phyloP scores from a whole-genome alignment of 1,140 invertebrate species.

The Heliconius hewitsoni region DNA sequence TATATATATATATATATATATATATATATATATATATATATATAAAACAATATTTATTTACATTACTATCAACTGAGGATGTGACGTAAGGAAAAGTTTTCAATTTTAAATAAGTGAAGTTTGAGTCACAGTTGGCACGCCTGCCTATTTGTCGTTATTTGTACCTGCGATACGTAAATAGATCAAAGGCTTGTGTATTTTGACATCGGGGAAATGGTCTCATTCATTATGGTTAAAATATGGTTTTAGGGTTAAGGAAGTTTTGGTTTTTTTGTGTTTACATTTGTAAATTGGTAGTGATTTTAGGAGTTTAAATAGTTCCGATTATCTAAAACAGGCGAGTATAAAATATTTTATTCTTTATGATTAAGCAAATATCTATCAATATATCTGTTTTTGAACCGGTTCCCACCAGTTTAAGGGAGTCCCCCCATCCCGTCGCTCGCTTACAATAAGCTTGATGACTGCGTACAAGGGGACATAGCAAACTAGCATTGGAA shows the following conservation, averaged over 20 bases:
- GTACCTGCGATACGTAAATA: background rate
- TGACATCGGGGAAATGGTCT: background rate
- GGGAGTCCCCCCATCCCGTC: constrained; percentile 58
- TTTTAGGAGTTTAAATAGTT: too few relatives aligned
- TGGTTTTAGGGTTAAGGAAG: background rate
- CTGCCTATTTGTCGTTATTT: background rate
- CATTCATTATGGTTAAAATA: constrained; percentile 7
- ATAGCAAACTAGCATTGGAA: constrained; percentile 59
- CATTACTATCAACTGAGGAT: background rate
- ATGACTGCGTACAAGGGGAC: constrained; percentile 63
- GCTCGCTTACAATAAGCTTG: constrained; percentile 49
- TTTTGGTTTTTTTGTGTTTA: background rate
- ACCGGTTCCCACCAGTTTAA: background rate
- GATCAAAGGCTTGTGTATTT: background rate
- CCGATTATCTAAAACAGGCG: too few relatives aligned
- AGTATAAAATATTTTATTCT: background rate
- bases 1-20: too few relatives aligned
- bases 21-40: too few relatives aligned
- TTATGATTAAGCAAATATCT: background rate
- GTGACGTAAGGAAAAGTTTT: background rate
- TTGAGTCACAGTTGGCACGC: background rate
- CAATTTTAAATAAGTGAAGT: background rate
- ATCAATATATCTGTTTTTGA: background rate
- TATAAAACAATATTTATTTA: background rate
- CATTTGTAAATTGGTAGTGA: too few relatives aligned